Conservation (phyloP, 2,888 invertebrate species). For the Ophonus ardosiacus region DNA sequence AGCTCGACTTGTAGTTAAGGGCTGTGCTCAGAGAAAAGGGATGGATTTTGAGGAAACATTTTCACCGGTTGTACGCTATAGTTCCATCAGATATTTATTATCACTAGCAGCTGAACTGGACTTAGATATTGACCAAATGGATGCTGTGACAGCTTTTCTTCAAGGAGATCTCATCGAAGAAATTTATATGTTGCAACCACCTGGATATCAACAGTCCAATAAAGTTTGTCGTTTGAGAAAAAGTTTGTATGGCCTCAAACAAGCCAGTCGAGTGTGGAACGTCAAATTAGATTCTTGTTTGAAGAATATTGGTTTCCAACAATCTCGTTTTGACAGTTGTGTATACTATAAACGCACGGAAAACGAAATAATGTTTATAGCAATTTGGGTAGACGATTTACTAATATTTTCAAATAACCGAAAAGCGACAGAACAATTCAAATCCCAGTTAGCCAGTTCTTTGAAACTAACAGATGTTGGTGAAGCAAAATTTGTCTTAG, state of each 20-base stretch:
- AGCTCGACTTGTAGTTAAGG: not conserved
- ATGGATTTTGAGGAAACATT: slow-evolving; percentile 69
- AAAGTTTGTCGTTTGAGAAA: not conserved
- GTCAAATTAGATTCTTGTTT: not conserved
- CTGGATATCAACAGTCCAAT: not conserved
- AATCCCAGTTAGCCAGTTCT: not conserved
- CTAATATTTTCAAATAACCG: not conserved
- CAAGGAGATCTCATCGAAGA: slow-evolving; percentile 54
- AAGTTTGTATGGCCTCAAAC: not conserved
- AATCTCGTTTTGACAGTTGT: not conserved
- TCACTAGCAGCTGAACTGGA: slow-evolving; percentile 67
- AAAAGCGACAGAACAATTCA: not conserved
- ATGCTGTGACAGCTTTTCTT: slow-evolving; percentile 69
- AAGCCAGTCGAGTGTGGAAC: not conserved
- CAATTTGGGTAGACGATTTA: not conserved
- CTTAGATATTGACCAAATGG: slow-evolving; percentile 68
- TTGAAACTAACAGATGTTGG: slow-evolving; percentile 48
- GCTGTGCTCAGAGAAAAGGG: slow-evolving; percentile 66
- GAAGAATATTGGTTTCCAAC: not conserved
- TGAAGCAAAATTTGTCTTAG: slow-evolving; percentile 2
- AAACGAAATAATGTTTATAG: not conserved
- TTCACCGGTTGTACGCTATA: slow-evolving; percentile 67
- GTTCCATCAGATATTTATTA: slow-evolving; percentile 67
- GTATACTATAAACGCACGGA: not conserved
- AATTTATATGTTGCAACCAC: not conserved